phyloP scores from a whole-genome alignment of 2,888 invertebrate species.

The Ferdinandea cuprea region DNA sequence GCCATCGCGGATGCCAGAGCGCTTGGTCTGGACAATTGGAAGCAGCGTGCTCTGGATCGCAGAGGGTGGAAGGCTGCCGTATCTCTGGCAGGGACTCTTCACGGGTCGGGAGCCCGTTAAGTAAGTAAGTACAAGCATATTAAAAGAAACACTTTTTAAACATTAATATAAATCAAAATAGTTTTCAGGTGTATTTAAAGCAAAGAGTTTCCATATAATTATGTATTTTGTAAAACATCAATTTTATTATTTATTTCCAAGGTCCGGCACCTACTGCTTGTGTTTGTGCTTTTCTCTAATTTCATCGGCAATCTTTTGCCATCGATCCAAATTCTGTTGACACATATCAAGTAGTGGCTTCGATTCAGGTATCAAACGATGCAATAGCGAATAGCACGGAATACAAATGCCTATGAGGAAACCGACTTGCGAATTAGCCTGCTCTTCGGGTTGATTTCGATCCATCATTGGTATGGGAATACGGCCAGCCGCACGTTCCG shows the following conservation, averaged over 20 bases:
- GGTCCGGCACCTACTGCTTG: conserved; percentile 9
- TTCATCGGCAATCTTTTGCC: conserved; percentile 84
- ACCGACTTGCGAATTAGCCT: conserved; percentile 90
- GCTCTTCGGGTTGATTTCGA: conserved; percentile 88
- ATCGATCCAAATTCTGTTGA: conserved; percentile 85
- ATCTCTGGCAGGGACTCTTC: too few relatives aligned
- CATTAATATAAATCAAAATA: conserved; percentile 20
- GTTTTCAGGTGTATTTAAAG: background rate
- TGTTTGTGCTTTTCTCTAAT: conserved; percentile 67
- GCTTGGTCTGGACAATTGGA: too few relatives aligned
- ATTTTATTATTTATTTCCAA: too few relatives aligned
- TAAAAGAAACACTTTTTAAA: background rate
- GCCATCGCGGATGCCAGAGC: too few relatives aligned
- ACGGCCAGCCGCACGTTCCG: conserved; percentile 87
- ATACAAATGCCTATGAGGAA: conserved; percentile 92
- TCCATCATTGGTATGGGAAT: conserved; percentile 93
- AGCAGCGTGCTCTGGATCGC: too few relatives aligned
- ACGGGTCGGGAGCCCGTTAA: too few relatives aligned
- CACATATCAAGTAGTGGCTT: conserved; percentile 88
- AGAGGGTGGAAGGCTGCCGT: too few relatives aligned
- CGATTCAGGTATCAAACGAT: conserved; percentile 88
- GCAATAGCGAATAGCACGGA: conserved; percentile 90
- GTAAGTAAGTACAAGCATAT: too few relatives aligned
- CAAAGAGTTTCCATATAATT: too few relatives aligned
- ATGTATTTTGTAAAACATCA: conserved; percentile 38